A percentile compares a stretch with the other conserved stretches of the same genome.
Conservation (phyloP, 2,113 vertebrate genomes). For the Poeciliopsis retropinna region DNA sequence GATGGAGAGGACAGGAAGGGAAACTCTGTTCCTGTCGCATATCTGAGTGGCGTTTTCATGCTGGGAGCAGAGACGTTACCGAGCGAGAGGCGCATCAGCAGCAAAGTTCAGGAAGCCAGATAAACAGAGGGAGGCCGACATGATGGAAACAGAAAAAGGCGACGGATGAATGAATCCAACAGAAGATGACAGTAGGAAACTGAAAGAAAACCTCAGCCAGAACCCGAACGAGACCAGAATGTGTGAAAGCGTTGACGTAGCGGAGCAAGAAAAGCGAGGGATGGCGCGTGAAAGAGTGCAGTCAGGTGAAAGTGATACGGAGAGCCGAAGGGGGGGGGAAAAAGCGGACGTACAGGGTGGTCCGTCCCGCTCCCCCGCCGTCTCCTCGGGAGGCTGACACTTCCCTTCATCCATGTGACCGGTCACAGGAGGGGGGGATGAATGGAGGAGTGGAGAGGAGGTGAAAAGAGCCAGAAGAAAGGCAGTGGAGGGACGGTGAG, state of each 20-base stretch:
- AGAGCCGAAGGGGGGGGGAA: slow-evolving; percentile 1
- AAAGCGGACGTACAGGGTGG: slow-evolving; percentile 65
- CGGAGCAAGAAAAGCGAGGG: slow-evolving; percentile 53
- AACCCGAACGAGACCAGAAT: slow-evolving; percentile 51
- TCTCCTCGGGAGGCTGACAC: slow-evolving; percentile 72
- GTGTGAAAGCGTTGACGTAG: slow-evolving; percentile 46
- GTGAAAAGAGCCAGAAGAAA: slow-evolving; percentile 32
- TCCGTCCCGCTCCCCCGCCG: slow-evolving; percentile 54
- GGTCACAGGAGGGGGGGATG: slow-evolving; percentile 65
- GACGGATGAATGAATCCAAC: slow-evolving; percentile 29
- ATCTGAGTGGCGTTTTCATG: slow-evolving; percentile 43
- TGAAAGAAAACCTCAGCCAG: slow-evolving; percentile 9
- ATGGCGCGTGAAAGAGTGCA: slow-evolving; percentile 68
- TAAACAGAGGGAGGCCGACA: background rate
- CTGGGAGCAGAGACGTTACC: slow-evolving; percentile 16
- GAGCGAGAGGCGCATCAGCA: slow-evolving; percentile 9
- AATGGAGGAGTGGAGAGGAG: slow-evolving; percentile 51
- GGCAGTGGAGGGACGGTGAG: slow-evolving; percentile 34
- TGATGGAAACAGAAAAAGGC: background rate
- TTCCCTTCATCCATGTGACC: slow-evolving; percentile 71
- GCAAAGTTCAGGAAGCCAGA: slow-evolving; percentile 9
- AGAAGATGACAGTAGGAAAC: slow-evolving; percentile 36
- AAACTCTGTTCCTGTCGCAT: slow-evolving; percentile 51
- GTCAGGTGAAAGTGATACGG: slow-evolving; percentile 77
- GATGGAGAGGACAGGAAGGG: slow-evolving; percentile 54